Evolutionary conservation across 2,797 vertebrate species (phyloP), one percentile per base, ranked within the genome.

Genomic region (Thaleichthys pacificus): DNA sequence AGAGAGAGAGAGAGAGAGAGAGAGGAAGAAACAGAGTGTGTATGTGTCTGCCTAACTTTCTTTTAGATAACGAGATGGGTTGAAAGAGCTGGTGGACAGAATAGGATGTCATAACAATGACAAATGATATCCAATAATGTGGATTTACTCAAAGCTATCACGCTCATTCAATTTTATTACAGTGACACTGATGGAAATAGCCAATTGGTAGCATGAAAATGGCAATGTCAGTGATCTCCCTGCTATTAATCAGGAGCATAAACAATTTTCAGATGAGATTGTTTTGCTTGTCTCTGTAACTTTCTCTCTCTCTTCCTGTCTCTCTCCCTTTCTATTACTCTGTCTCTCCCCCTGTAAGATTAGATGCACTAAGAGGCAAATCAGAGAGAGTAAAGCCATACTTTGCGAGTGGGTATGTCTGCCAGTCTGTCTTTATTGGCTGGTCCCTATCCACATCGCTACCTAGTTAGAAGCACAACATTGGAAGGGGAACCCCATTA

Each of bases 111-210:
- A 70, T 66, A 54, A 72, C 0, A 0, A 69, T 54, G 66, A 71
- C 42, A 69, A 80, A 78, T 38, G 6, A 82, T 49, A 66, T 57
- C 66, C 63, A 63, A 64, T 86, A 71, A 84, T 81, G 68, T 67
- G 72, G 80, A 81, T 84, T 84, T 82, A 88, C 77, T 80, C 73
- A 35, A 51, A 72, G 76, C 77, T 70, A 77, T 80, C 71, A 54
- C 62, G 28, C 24, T 72, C 69, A 49, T 72, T 71, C 84, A 73
- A 85, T 72, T 61, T 73, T 35, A 73, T 85, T 78, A 78, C 58
- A 61, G 73, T 71, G 82, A 72, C 76, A 66, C 68, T 69, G 80
- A 86, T 86, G 82, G 70, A 77, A 84, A 76, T 54, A 66, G 72
- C 74, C 73, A 69, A 30, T 75, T 70, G 75, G 8, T 60, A 61